Evolutionary conservation across 35 echinoderm and acorn worm species (phyloP).

Genomic region (Apostichopus parvimensis): DNA sequence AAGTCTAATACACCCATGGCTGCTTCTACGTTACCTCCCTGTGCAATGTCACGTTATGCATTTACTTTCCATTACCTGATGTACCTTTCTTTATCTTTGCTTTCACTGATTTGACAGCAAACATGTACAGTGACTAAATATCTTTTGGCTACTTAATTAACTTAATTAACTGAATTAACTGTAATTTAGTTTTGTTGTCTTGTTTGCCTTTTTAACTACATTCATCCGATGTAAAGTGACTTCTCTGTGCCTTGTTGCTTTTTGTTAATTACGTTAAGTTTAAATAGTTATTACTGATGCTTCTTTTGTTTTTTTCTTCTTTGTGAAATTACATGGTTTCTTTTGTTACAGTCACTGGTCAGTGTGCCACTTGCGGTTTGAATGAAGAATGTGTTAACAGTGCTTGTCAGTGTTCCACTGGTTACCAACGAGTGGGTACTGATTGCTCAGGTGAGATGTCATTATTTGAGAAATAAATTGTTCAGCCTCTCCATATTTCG

Average conservation of each 20-base stretch:
- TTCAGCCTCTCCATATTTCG: not conserved
- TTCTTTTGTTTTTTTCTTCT: not conserved
- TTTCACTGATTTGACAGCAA: no score
- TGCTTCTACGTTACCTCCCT: not conserved
- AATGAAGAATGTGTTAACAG: not conserved
- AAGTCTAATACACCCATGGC: not conserved
- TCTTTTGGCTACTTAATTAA: no score
- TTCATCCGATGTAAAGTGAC: not conserved
- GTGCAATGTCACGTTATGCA: no score
- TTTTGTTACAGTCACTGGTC: not conserved
- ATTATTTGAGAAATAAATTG: not conserved
- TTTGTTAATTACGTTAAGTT: not conserved
- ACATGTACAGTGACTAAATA: not conserved
- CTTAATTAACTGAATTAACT: no score
- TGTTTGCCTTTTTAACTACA: not conserved
- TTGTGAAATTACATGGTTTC: not conserved
- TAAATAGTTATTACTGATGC: not conserved
- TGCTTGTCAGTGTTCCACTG: not conserved
- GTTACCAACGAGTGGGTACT: not conserved
- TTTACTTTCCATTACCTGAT: no score
- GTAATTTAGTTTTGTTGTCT: no score
- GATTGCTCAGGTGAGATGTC: not conserved
- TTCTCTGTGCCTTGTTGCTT: not conserved
- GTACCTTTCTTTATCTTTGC: no score
- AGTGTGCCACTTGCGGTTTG: not conserved